A percentile compares a stretch with the other conserved stretches of the same genome.
These are phyloP conservation scores for Acanthis flammea DNA, from an alignment of 2,797 vertebrate genomes.

Conservation along the genomic window DNA sequence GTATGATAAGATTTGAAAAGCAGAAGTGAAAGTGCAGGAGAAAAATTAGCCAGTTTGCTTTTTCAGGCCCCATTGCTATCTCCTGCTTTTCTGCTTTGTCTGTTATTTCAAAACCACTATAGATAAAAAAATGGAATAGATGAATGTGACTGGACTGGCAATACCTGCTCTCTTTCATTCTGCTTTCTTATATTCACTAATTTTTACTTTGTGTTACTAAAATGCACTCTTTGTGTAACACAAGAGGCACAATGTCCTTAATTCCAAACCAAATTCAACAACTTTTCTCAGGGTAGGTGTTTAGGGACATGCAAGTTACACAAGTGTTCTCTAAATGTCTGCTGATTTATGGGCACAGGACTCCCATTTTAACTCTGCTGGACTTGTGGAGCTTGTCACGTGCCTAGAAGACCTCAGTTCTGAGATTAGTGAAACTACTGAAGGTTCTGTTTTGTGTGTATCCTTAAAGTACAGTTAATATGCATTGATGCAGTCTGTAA, in stretches of 20 bases:
- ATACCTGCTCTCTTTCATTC: not conserved
- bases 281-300: not conserved
- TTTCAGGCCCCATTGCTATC: not conserved
- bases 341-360: not conserved
- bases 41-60: not conserved
- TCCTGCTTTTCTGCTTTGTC: not conserved
- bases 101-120: not conserved
- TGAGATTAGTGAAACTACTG: not conserved
- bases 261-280: not conserved
- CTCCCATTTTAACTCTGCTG: not conserved
- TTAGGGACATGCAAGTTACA: not conserved
- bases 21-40: not conserved
- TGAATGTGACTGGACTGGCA: not conserved
- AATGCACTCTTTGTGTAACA: not conserved
- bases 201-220: not conserved
- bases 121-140: not conserved
- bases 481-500: not conserved
- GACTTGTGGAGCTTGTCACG: not conserved
- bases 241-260: not conserved
- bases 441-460: not conserved
- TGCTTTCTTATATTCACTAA: not conserved
- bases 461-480: not conserved
- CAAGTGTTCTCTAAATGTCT: not conserved
- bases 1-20: not conserved
- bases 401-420: not conserved